Conservation (phyloP, 2,797 vertebrate genomes). For the Urosaurus nigricauda region DNA sequence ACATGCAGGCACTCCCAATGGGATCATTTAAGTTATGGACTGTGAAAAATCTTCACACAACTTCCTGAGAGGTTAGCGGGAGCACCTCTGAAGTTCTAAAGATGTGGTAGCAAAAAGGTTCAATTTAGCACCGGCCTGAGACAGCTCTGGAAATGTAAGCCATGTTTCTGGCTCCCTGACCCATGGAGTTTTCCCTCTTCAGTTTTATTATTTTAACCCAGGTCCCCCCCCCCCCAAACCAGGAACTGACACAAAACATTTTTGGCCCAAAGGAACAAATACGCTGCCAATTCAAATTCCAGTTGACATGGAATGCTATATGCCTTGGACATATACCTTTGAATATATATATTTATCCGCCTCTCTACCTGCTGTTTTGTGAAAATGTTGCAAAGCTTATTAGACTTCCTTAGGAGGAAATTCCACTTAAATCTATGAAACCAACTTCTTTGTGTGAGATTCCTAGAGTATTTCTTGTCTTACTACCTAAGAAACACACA, state of each 20-base stretch:
- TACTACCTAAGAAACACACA: no score
- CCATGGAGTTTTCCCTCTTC: constrained; percentile 9
- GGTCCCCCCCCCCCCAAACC: not conserved
- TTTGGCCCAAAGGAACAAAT: not conserved
- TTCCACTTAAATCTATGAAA: not conserved
- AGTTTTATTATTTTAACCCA: constrained; percentile 22
- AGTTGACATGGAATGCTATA: not conserved
- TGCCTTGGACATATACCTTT: not conserved
- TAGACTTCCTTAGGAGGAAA: not conserved
- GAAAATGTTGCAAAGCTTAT: not conserved
- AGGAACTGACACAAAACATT: constrained; percentile 23
- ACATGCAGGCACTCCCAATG: not conserved
- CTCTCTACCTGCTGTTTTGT: constrained; percentile 10
- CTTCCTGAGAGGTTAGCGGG: constrained; percentile 12
- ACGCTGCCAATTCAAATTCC: not conserved
- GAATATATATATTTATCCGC: not conserved
- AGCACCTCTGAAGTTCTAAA: not conserved
- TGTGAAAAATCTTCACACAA: not conserved
- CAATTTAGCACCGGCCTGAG: constrained; percentile 10
- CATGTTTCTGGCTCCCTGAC: constrained; percentile 7
- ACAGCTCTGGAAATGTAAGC: constrained; percentile 16
- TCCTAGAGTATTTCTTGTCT: no score
- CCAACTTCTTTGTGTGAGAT: not conserved
- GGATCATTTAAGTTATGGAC: rapidly evolving
- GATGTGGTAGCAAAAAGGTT: constrained; percentile 12